These are phyloP conservation scores for Metopolophium dirhodum DNA, from an alignment of 1,140 invertebrate genomes.

Conservation along the genomic window DNA sequence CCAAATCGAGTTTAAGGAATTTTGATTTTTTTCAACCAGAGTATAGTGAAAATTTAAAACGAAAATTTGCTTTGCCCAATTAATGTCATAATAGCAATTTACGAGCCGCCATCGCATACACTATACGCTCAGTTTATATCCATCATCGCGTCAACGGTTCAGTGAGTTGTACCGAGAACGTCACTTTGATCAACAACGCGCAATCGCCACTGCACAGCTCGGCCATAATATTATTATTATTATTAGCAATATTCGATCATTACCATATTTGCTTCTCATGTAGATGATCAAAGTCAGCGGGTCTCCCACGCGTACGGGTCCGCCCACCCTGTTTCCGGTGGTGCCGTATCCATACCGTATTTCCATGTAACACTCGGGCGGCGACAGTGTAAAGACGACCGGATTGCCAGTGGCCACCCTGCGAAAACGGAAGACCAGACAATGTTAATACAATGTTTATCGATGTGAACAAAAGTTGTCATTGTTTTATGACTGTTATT, in stretches of 20 bases:
- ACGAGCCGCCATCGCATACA: not conserved
- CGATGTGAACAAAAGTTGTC: not conserved
- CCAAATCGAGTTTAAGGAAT: not conserved
- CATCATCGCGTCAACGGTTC: not conserved
- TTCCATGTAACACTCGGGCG: slow-evolving; percentile 95
- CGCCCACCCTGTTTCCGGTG: slow-evolving; percentile 80
- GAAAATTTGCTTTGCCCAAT: not conserved
- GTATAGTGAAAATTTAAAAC: no score
- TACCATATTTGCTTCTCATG: slow-evolving; percentile 92
- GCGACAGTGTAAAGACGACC: slow-evolving; percentile 90
- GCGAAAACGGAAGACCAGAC: slow-evolving; percentile 60
- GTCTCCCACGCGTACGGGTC: slow-evolving; percentile 89
- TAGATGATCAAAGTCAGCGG: slow-evolving; percentile 91
- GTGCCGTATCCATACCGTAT: slow-evolving; percentile 88
- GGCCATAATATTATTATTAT: not conserved
- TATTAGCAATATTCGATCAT: slow-evolving; percentile 53
- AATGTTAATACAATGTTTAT: not conserved
- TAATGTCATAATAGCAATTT: not conserved
- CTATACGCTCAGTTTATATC: not conserved
- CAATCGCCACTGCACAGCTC: not conserved
- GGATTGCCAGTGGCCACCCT: slow-evolving; percentile 92
- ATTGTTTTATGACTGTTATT: not conserved
- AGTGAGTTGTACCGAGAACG: not conserved
- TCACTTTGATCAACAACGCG: not conserved
- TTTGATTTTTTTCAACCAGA: not conserved